Conservation (phyloP, 2,888 invertebrate species). For the Drosophila tripunctata region DNA sequence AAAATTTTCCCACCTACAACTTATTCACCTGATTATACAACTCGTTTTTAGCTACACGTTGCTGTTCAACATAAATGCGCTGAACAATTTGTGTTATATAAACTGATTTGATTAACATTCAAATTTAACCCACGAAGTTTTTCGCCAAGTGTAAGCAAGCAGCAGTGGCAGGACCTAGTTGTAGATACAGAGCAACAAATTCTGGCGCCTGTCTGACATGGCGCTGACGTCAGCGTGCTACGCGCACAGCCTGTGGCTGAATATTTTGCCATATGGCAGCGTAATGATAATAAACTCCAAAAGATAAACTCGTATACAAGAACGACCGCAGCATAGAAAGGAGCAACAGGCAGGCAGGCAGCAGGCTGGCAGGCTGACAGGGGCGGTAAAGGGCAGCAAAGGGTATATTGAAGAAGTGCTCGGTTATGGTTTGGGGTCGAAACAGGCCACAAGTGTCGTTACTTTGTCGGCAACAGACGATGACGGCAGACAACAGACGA, state of each 20-base stretch:
- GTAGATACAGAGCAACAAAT: constrained; percentile 49
- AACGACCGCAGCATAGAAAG: constrained; percentile 23
- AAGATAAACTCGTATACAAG: constrained; percentile 61
- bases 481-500: neutral
- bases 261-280: constrained; percentile 80
- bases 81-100: too few relatives aligned
- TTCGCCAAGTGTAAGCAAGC: constrained; percentile 26
- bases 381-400: neutral
- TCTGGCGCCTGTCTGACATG: constrained; percentile 52
- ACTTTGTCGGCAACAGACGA: constrained; percentile 38
- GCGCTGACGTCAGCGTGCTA: constrained; percentile 59
- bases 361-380: neutral
- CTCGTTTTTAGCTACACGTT: too few relatives aligned
- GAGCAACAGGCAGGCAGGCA: constrained; percentile 1
- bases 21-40: too few relatives aligned
- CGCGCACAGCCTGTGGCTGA: constrained; percentile 32
- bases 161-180: constrained; percentile 11
- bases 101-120: neutral
- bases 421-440: constrained; percentile 16
- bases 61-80: too few relatives aligned
- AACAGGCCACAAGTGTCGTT: constrained; percentile 49
- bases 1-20: too few relatives aligned
- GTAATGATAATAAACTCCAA: constrained; percentile 82
- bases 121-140: neutral
- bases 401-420: neutral